phyloP scores from a whole-genome alignment of 2,113 vertebrate genomes.

The Parus major region DNA sequence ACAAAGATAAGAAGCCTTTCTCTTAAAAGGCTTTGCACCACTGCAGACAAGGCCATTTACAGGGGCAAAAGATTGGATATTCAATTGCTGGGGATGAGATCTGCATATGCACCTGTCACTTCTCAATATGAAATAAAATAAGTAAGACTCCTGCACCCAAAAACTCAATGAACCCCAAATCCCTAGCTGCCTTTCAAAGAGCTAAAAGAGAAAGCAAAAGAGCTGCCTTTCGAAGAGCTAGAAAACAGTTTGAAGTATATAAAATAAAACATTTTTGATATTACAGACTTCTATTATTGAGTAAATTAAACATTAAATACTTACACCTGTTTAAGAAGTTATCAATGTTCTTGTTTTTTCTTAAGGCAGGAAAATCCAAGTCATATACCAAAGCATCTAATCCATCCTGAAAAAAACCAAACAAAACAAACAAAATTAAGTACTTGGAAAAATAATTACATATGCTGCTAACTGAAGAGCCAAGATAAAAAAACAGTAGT shows the following conservation, averaged over 20 bases:
- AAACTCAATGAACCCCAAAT: not conserved
- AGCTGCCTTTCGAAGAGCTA: too few relatives aligned
- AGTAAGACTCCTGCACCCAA: not conserved
- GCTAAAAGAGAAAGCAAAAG: too few relatives aligned
- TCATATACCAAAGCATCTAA: slow-evolving; percentile 98
- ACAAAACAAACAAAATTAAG: slow-evolving; percentile 23
- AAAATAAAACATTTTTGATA: not conserved
- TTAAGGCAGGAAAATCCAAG: slow-evolving; percentile 97
- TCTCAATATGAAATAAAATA: not conserved
- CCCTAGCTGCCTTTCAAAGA: not conserved
- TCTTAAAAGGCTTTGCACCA: not conserved
- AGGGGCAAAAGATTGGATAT: not conserved
- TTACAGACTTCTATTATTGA: not conserved
- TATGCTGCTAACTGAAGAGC: not conserved
- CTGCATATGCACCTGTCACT: not conserved
- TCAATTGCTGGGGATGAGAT: not conserved
- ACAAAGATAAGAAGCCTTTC: not conserved
- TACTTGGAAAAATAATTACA: slow-evolving; percentile 13
- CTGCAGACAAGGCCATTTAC: not conserved
- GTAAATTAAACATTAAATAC: slow-evolving; percentile 72
- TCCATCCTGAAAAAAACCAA: slow-evolving; percentile 81
- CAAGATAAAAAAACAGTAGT: not conserved
- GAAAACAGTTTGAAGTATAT: too few relatives aligned
- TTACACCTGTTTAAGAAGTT: slow-evolving; percentile 99
- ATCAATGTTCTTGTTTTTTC: slow-evolving; percentile 99